Conservation (phyloP, 1,140 invertebrate species). For the Cephus cinctus region DNA sequence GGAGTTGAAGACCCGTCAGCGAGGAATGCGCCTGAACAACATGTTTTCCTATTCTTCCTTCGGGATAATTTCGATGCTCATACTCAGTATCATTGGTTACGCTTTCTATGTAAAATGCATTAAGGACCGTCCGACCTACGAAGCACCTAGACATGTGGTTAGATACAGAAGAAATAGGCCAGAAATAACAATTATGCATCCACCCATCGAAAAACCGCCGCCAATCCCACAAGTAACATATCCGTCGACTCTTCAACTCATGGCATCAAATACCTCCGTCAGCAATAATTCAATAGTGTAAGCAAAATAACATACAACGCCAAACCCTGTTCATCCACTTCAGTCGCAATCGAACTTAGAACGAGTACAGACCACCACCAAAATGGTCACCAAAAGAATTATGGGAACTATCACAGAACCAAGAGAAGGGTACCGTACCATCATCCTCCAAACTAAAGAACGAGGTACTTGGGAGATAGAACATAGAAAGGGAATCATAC, state of each 20-base stretch:
- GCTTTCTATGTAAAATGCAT: not conserved
- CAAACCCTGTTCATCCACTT: no score
- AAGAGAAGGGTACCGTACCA: not conserved
- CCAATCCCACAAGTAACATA: not conserved
- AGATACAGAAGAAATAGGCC: not conserved
- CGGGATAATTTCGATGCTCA: not conserved
- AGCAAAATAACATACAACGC: no score
- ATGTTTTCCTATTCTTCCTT: not conserved
- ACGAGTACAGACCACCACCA: not conserved
- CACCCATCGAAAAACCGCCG: not conserved
- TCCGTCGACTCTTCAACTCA: not conserved
- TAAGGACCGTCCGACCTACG: not conserved
- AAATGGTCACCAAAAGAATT: no score
- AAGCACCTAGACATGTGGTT: not conserved
- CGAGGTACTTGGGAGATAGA: not conserved
- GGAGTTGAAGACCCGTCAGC: not conserved
- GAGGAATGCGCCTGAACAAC: not conserved
- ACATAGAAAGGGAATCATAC: not conserved
- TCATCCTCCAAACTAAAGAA: not conserved
- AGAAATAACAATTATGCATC: not conserved
- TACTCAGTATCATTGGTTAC: not conserved
- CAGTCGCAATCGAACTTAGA: no score
- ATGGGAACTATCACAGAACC: no score
- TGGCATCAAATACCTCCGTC: not conserved
- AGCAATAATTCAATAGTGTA: not conserved